Percentiles rank a stretch among this genome's conserved stretches.
Conservation (phyloP, 2,113 vertebrate species). For the Cyprinodon tularosa region DNA sequence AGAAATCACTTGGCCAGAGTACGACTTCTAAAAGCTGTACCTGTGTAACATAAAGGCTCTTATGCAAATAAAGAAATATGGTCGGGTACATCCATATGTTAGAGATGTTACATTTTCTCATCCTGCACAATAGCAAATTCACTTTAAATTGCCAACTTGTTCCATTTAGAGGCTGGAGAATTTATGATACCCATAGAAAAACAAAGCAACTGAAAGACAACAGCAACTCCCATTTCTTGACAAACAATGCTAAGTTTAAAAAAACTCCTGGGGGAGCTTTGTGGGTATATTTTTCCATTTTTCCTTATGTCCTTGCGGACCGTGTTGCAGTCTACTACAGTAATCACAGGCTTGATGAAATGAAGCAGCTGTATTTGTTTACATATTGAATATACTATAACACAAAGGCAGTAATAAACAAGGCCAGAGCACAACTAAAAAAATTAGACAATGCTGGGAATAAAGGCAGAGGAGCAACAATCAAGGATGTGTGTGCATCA, state of each 20-base stretch:
- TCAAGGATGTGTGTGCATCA: background rate
- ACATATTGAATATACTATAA: slow-evolving; percentile 49
- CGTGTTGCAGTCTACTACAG: slow-evolving; percentile 42
- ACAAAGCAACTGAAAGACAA: slow-evolving; percentile 47
- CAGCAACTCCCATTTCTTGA: slow-evolving; percentile 40
- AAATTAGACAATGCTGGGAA: slow-evolving; percentile 20
- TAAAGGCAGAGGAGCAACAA: slow-evolving; percentile 16
- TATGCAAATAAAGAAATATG: background rate
- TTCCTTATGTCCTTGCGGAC: slow-evolving; percentile 29
- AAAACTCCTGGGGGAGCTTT: slow-evolving; percentile 36
- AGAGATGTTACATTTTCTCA: slow-evolving; percentile 33
- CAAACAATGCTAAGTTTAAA: slow-evolving; percentile 51
- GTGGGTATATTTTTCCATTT: slow-evolving; percentile 36
- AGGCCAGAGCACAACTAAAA: slow-evolving; percentile 43
- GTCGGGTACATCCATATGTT: slow-evolving; percentile 24
- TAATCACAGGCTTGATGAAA: slow-evolving; percentile 60
- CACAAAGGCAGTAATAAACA: slow-evolving; percentile 56
- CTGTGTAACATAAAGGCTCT: slow-evolving; percentile 9
- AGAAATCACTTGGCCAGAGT: slow-evolving; percentile 15
- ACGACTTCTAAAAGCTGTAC: slow-evolving; percentile 11
- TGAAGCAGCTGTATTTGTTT: slow-evolving; percentile 73
- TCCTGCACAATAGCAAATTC: slow-evolving; percentile 42
- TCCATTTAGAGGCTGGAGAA: slow-evolving; percentile 35
- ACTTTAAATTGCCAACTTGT: slow-evolving; percentile 44
- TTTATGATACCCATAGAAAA: slow-evolving; percentile 50